phyloP scores from a whole-genome alignment of 2,113 vertebrate species.

The Sciurus niger region DNA sequence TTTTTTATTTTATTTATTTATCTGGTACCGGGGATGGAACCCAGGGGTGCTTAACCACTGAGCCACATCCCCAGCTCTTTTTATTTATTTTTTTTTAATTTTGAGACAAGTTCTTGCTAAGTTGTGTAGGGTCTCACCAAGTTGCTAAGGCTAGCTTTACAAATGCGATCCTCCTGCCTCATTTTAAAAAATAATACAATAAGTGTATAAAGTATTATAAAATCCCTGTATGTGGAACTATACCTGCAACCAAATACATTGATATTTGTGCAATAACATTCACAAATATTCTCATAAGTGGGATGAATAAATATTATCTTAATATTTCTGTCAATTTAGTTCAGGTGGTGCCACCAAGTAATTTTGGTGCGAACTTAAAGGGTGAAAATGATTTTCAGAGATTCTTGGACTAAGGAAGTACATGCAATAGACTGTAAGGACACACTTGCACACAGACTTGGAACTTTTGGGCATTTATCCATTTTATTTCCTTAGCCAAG shows the following conservation, averaged over 20 bases:
- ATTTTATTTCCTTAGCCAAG: slow-evolving; percentile 14
- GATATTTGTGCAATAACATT: neutral
- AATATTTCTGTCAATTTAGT: neutral
- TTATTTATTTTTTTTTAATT: no score
- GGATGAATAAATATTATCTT: neutral
- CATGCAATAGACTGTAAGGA: neutral
- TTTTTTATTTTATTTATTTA: no score
- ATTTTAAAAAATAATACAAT: neutral
- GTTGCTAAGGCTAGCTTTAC: no score
- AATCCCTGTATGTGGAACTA: neutral
- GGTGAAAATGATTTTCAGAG: neutral
- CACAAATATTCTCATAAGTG: neutral
- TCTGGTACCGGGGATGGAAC: no score
- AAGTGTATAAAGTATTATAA: neutral
- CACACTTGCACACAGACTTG: neutral
- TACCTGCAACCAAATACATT: neutral
- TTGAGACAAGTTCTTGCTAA: no score
- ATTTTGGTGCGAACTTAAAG: neutral
- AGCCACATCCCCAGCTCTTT: no score
- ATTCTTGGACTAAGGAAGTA: slow-evolving; percentile 21
- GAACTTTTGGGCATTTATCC: neutral
- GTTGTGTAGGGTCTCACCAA: no score
- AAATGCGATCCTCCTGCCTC: no score
- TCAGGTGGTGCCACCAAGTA: neutral
- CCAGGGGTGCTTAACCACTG: no score